Evolutionary conservation across 2,797 vertebrate genomes (phyloP), one percentile per base, ranked within the genome.

Genomic region (Podargus strigoides): DNA sequence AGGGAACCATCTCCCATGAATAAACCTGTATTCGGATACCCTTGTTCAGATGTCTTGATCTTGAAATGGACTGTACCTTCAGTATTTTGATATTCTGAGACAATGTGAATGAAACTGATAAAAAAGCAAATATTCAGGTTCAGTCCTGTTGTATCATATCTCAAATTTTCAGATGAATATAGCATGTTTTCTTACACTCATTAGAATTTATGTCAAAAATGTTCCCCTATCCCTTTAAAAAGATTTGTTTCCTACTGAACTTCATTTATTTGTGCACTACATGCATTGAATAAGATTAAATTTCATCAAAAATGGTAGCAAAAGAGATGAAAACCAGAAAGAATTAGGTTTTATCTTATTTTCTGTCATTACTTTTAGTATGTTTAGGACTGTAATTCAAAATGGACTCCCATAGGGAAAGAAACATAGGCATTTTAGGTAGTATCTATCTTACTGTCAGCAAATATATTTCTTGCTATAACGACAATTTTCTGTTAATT

Each of bases 221-320:
- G 6, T 32, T 74, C 93, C 64, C 74, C 69, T 88, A 60, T 72
- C 21, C 14, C 28, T 85, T 93, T 91, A 94, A 67, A 88, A 94
- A 50, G 7, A 91, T 89, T 94, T 94, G 21, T 73, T 26, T 87
- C 60, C 58, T 58, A 36, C 14, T 79, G 41, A 92, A 82, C n/a
- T 77, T 93, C 55, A 64, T 66, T 95, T 88, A 87, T 95, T 96
- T 89, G 87, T 49, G 78, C 39, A 80, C 41, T 46, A 94, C 37
- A 42, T 59, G 37, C 34, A 66, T 82, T 95, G 93, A 95, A 92
- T 82, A 93, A 91, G 49, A 58, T 88, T 41, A 53, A 63, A 87
- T 83, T 90, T 90, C n/a, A 85, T 91, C 74, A 94, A 78, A 68
- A 90, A 73, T 66, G 17, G 4, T 89, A 80, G 62, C 3, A 94